Conservation (phyloP, 35 echinoderm and acorn worm genomes). For the Amphiura filiformis region DNA sequence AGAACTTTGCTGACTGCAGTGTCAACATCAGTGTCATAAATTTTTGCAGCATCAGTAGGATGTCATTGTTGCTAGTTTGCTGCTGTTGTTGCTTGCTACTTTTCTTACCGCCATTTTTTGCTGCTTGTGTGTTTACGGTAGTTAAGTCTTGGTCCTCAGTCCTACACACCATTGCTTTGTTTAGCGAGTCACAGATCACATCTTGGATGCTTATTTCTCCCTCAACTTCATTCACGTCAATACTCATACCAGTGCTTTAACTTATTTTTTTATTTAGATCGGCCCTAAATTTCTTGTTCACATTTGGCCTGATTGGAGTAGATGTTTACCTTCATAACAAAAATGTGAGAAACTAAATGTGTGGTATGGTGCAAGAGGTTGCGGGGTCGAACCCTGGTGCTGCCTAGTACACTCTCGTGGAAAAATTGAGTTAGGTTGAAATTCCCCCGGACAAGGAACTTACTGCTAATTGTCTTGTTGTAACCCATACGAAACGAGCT, state of each 20-base stretch:
- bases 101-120: not conserved
- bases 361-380: too few relatives aligned
- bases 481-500: too few relatives aligned
- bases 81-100: not conserved
- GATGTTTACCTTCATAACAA: too few relatives aligned
- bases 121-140: not conserved
- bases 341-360: too few relatives aligned
- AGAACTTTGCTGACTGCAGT: not conserved
- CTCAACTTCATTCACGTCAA: not conserved
- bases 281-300: not conserved
- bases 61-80: not conserved
- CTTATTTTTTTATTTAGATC: not conserved
- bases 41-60: not conserved
- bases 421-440: too few relatives aligned
- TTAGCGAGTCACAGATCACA: not conserved
- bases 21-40: not conserved
- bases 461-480: too few relatives aligned
- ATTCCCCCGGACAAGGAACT: too few relatives aligned
- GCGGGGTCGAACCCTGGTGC: too few relatives aligned
- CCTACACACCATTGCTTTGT: not conserved
- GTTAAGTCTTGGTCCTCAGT: not conserved
- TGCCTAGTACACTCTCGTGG: too few relatives aligned
- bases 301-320: not conserved
- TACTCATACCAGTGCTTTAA: not conserved
- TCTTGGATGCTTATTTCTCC: not conserved